A percentile compares a stretch with the other conserved stretches of the same genome.
Evolutionary conservation across 2,797 vertebrate genomes (phyloP).

Genomic region (Melanotaenia maccullochi): DNA sequence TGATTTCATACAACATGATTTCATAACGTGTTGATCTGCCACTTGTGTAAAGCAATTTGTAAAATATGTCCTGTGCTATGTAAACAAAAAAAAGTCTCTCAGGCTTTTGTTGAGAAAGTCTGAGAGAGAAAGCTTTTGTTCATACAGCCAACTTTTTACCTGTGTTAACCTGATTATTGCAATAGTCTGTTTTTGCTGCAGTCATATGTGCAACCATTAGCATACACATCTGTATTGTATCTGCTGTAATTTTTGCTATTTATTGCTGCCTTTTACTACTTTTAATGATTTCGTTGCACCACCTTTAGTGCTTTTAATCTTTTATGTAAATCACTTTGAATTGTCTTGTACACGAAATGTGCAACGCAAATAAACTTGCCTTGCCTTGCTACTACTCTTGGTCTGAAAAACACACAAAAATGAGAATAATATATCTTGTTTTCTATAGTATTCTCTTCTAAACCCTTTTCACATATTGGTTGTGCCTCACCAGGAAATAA

Average conservation of each 20-base stretch:
- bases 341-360: neutral
- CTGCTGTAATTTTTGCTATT: no score
- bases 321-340: no score
- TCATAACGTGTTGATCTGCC: neutral
- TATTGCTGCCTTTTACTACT: no score
- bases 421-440: no score
- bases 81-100: neutral
- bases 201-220: neutral
- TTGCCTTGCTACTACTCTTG: neutral
- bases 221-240: neutral
- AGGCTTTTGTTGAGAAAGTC: no score
- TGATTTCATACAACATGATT: neutral
- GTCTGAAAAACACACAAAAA: neutral
- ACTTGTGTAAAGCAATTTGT: neutral
- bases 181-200: neutral
- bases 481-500: no score
- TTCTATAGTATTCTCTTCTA: no score
- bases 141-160: no score
- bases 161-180: neutral
- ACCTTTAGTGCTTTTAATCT: no score
- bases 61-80: neutral
- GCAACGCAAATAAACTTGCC: no score
- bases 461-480: no score
- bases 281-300: no score
- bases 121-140: neutral